Conservation (phyloP, 2,888 invertebrate genomes). For the Drosophila sordidapex region DNA sequence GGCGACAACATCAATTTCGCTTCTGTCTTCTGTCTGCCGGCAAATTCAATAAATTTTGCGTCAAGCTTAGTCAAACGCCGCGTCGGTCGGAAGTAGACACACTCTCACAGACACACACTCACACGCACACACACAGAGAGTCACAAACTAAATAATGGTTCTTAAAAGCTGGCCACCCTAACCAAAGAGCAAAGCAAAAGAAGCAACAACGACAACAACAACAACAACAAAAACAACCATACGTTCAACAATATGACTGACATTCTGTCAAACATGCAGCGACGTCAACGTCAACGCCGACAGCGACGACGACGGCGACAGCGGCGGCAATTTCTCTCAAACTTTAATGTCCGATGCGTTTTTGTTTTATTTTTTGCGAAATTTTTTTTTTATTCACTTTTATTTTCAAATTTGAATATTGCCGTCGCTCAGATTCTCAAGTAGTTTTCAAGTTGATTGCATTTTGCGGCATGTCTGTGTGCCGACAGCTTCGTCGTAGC, state of each 20-base stretch:
- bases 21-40: conserved; percentile 15
- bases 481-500: conserved; percentile 36
- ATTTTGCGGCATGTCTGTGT: conserved; percentile 56
- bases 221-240: conserved; percentile 30
- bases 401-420: conserved; percentile 74
- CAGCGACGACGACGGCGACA: conserved; percentile 31
- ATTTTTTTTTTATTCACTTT: conserved; percentile 54
- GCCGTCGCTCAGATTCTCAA: conserved; percentile 67
- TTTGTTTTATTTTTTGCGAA: conserved; percentile 28
- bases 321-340: conserved; percentile 39
- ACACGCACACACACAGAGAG: conserved; percentile 3
- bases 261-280: conserved; percentile 77
- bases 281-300: conserved; percentile 48
- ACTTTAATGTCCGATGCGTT: conserved; percentile 34
- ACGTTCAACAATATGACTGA: conserved; percentile 64
- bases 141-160: conserved; percentile 11
- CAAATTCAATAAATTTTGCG: conserved; percentile 68
- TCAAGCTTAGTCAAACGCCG: conserved; percentile 38
- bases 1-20: conserved; percentile 42
- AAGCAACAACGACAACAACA: conserved; percentile 24
- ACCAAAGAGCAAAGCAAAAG: conserved; percentile 24
- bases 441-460: conserved; percentile 79
- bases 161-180: conserved; percentile 43
- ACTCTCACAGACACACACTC: conserved; percentile 13
- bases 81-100: conserved; percentile 28